phyloP scores from a whole-genome alignment of 2,113 vertebrate species.

The Thinocorus orbignyianus region DNA sequence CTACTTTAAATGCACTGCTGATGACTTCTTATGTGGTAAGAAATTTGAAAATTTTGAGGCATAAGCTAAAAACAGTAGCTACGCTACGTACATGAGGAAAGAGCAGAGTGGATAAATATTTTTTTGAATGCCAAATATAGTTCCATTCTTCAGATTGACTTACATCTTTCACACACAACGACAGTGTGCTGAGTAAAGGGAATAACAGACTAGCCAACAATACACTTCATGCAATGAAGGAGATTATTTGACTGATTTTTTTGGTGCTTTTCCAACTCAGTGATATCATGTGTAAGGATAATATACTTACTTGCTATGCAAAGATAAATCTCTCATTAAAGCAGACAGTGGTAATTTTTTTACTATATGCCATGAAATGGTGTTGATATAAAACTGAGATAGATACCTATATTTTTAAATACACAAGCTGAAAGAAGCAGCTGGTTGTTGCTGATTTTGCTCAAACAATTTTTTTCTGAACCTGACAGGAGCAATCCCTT shows the following conservation, averaged over 20 bases:
- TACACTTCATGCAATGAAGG: background rate
- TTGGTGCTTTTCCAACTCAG: background rate
- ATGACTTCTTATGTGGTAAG: background rate
- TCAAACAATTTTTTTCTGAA: background rate
- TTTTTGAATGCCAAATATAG: background rate
- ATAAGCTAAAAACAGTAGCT: background rate
- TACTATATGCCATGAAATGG: background rate
- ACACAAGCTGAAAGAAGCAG: background rate
- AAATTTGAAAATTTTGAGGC: background rate
- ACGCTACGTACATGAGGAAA: background rate
- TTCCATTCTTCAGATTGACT: background rate
- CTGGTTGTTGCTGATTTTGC: background rate
- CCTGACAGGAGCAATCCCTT: background rate
- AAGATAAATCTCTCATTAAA: background rate
- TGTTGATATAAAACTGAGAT: background rate
- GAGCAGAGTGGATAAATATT: background rate
- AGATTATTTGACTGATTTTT: background rate
- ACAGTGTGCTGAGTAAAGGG: background rate
- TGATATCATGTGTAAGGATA: background rate
- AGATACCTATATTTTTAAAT: background rate
- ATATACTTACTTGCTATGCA: background rate
- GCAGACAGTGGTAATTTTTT: background rate
- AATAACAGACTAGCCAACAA: background rate
- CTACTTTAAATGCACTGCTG: background rate
- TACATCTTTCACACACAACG: background rate